These are phyloP conservation scores for Natator depressus DNA, from an alignment of 2,113 vertebrate genomes.

Conservation along the genomic window DNA sequence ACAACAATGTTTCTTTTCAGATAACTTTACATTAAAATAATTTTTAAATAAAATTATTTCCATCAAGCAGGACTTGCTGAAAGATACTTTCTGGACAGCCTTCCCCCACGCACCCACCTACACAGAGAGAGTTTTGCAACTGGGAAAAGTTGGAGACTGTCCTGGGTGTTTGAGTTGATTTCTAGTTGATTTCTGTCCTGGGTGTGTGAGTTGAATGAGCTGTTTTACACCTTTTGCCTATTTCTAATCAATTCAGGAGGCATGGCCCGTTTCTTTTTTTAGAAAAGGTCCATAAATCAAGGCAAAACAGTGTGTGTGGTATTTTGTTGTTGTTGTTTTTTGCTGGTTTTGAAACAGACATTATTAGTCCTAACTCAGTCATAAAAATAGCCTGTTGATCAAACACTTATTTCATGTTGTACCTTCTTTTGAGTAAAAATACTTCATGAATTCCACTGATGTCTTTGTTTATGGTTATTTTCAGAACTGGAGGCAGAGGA, in stretches of 20 bases:
- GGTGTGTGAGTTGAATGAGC: neutral
- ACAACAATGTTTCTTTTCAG: neutral
- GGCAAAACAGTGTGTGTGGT: neutral
- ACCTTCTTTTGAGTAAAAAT: fast-evolving
- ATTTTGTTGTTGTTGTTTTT: neutral
- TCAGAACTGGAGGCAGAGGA: slow-evolving; percentile 98
- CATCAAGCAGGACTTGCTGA: neutral
- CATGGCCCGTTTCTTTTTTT: neutral
- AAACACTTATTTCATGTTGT: neutral
- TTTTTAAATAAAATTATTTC: neutral
- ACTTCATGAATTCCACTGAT: neutral
- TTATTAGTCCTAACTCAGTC: neutral
- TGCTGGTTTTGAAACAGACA: neutral
- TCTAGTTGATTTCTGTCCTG: too few relatives aligned
- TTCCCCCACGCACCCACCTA: too few relatives aligned
- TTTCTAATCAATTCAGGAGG: neutral
- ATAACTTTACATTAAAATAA: neutral
- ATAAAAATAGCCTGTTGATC: neutral
- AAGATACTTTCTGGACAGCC: neutral
- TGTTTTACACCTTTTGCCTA: neutral
- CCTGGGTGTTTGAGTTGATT: neutral
- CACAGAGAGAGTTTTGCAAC: neutral
- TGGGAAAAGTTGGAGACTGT: neutral
- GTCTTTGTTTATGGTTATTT: slow-evolving; percentile 26
- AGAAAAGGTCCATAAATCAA: neutral